Evolutionary conservation across 2,113 vertebrate genomes (phyloP).

Genomic region (Phrynosoma platyrhinos): DNA sequence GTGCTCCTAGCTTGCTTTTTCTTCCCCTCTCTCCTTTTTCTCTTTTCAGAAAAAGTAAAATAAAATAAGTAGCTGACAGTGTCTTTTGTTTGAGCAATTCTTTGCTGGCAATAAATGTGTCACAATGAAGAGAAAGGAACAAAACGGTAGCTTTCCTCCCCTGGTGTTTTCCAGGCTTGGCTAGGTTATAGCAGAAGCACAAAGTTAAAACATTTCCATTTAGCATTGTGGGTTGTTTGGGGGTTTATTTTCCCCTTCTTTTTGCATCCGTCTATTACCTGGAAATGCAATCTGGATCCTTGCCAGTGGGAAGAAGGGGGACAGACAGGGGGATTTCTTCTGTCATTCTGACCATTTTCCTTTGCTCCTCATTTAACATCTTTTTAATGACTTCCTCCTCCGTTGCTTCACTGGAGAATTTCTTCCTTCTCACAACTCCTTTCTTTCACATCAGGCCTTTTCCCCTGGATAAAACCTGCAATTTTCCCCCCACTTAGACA

Average conservation of each 20-base stretch:
- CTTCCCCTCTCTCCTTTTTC: no score
- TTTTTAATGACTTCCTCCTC: conserved; percentile 73
- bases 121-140: conserved; percentile 72
- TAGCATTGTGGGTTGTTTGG: rapidly evolving
- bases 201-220: conserved; percentile 23
- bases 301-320: not conserved
- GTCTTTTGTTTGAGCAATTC: conserved; percentile 80
- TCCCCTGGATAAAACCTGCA: conserved; percentile 60
- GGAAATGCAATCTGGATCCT: conserved; percentile 71
- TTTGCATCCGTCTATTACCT: conserved; percentile 62
- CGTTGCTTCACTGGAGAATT: conserved; percentile 70
- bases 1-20: conserved; percentile 45
- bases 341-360: conserved; percentile 76
- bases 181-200: conserved; percentile 56
- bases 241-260: not conserved
- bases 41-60: conserved; percentile 31
- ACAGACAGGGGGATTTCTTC: conserved; percentile 41
- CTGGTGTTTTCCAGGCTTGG: conserved; percentile 32
- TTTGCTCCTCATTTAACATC: conserved; percentile 76
- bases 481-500: conserved; percentile 58
- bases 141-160: conserved; percentile 25
- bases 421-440: conserved; percentile 70
- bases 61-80: conserved; percentile 79
- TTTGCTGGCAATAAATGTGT: conserved; percentile 76
- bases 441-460: conserved; percentile 70